phyloP scores from a whole-genome alignment of 2,797 vertebrate species.

The Hyperoplus immaculatus region DNA sequence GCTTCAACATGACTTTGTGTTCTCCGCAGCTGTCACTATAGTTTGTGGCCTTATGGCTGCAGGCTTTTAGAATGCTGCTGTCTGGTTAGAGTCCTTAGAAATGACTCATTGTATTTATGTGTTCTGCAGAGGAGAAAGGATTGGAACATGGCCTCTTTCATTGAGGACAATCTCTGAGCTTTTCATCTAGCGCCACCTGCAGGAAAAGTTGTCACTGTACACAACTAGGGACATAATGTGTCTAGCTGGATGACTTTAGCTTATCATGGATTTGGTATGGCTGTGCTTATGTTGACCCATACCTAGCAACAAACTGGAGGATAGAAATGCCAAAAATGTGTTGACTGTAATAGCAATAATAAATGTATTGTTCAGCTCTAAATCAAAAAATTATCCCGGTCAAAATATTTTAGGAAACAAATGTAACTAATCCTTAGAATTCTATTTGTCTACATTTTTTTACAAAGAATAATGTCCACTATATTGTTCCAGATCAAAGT shows the following conservation, averaged over 20 bases:
- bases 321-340: neutral
- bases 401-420: no score
- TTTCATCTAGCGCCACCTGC: slow-evolving; percentile 24
- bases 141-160: neutral
- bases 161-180: neutral
- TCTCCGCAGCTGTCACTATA: neutral
- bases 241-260: neutral
- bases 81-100: neutral
- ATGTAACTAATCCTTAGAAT: no score
- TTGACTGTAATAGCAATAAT: neutral
- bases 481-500: no score
- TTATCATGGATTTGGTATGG: neutral
- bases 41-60: neutral
- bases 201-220: slow-evolving; percentile 2
- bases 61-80: neutral
- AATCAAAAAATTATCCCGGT: no score
- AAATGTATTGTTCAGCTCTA: no score
- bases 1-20: neutral
- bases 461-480: no score
- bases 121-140: neutral
- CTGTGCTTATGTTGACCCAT: neutral
- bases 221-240: neutral
- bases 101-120: neutral
- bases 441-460: no score
- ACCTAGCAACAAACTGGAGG: neutral